Base-by-base conservation (phyloP, 2,113 vertebrate species). In the Atractosteus spatula region DNA sequence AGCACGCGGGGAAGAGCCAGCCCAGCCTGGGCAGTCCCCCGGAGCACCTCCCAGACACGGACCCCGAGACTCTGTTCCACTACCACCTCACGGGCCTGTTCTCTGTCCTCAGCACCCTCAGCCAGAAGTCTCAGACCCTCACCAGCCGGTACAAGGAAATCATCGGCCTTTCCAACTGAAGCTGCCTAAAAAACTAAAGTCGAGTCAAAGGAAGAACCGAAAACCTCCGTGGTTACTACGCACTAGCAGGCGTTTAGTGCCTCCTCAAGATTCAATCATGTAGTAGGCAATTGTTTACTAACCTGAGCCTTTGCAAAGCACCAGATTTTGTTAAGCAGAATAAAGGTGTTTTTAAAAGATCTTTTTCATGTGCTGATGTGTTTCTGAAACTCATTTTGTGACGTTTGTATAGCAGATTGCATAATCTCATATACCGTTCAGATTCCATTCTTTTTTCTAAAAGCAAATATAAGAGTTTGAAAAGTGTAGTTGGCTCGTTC, bases 71-170 rank as follows among this genome's bases (percentile, higher is more conserved):
- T 0, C 81, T 91, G 13, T 92, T 97, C 3, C 86, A 85, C 63
- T 91, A 94, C 69, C 95, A 98, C 0, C 82, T 96, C 51, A 85
- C n/a, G 0, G 94, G 93, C 4, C 87, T 98, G 62, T 93, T 93
- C 75, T 88, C 87, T 7, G 85, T 97, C 75, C 91, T 96, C 68
- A 88, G 79, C 0, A 77, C 86, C 56, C 93, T 98, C 16, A 95
- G 91, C 63, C 84, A 84, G 76, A 90, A 88, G 83, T 92, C 93
- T 1, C 88, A 92, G 1, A 86, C 83, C 10, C 86, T 98, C 64
- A 96, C 92, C 0, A 81, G 86, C 3, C 93, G 90, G 79, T 97
- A 98, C 81, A 89, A 92, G 86, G 91, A 96, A 77, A 92, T 96
- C 55, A 87, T 93, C 0, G 93, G 93, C 63, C 56, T 89, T 59